A percentile compares a stretch with the other conserved stretches of the same genome.
These are phyloP conservation scores for Heliangelus exortis DNA, from an alignment of 2,797 vertebrate genomes.

Conservation along the genomic window DNA sequence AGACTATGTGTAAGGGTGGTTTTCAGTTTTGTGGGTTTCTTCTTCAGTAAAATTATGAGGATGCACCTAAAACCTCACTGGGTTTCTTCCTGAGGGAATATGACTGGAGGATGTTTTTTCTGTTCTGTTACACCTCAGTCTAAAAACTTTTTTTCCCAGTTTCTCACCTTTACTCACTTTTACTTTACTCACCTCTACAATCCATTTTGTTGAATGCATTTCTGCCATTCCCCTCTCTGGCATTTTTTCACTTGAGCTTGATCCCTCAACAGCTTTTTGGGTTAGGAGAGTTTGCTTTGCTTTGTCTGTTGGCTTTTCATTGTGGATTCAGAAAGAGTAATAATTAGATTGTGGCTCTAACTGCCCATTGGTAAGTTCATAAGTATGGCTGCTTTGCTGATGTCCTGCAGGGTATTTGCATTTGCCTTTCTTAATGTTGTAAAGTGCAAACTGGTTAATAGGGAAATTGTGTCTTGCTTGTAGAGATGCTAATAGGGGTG, in stretches of 20 bases:
- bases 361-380: neutral
- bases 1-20: neutral
- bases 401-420: slow-evolving; percentile 44
- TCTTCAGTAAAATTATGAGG: neutral
- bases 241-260: neutral
- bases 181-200: neutral
- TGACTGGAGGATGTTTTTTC: neutral
- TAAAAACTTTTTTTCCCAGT: neutral
- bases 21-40: neutral
- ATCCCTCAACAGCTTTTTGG: neutral
- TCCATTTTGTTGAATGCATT: slow-evolving; percentile 6
- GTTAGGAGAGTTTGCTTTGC: neutral
- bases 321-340: slow-evolving; percentile 14
- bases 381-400: neutral
- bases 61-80: neutral
- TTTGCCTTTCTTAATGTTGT: neutral
- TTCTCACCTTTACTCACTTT: neutral
- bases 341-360: slow-evolving; percentile 34
- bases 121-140: neutral
- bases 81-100: neutral
- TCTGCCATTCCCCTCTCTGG: neutral
- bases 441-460: slow-evolving; percentile 51
- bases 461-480: slow-evolving; percentile 2
- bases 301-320: slow-evolving; percentile 52
- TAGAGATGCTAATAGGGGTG: slow-evolving; percentile 65